Evolutionary conservation across 2,888 invertebrate species (phyloP).

Genomic region (Electrophaes corylata): DNA sequence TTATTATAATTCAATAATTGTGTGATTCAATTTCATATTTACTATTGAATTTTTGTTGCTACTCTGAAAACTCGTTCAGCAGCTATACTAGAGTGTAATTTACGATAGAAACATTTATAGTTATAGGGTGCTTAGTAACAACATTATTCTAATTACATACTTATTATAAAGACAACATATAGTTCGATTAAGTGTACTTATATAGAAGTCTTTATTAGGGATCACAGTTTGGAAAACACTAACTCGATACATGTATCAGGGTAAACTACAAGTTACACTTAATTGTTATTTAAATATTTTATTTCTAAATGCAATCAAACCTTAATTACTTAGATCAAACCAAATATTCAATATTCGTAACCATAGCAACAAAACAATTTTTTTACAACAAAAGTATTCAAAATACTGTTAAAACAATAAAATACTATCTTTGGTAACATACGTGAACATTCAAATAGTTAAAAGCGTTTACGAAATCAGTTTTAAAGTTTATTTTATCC

Average conservation of each 20-base stretch:
- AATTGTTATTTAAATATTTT: conserved; percentile 23
- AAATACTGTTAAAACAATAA: conserved; percentile 8
- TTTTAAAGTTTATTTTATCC: background rate
- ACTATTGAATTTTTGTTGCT: too few relatives aligned
- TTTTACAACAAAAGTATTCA: conserved; percentile 2
- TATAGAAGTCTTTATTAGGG: conserved; percentile 83
- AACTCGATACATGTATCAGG: conserved; percentile 62
- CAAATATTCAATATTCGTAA: conserved; percentile 17
- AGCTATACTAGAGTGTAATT: conserved; percentile 19
- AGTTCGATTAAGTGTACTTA: conserved; percentile 68
- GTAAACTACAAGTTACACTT: conserved; percentile 37
- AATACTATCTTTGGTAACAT: conserved; percentile 17
- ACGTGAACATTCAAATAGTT: conserved; percentile 7
- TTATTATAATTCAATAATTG: conserved; percentile 3
- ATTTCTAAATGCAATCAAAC: conserved; percentile 24
- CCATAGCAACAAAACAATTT: conserved; percentile 1
- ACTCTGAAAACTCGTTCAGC: conserved; percentile 16
- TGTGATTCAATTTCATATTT: too few relatives aligned
- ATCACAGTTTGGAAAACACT: conserved; percentile 83
- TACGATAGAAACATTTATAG: conserved; percentile 25
- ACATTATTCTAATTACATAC: conserved; percentile 40
- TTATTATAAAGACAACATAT: conserved; percentile 46
- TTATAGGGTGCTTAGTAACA: conserved; percentile 40
- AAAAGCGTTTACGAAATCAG: background rate
- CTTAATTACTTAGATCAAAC: conserved; percentile 5